Evolutionary conservation across 2,113 vertebrate species (phyloP), one percentile per base, ranked within the genome.

Genomic region (Poecilia latipinna): DNA sequence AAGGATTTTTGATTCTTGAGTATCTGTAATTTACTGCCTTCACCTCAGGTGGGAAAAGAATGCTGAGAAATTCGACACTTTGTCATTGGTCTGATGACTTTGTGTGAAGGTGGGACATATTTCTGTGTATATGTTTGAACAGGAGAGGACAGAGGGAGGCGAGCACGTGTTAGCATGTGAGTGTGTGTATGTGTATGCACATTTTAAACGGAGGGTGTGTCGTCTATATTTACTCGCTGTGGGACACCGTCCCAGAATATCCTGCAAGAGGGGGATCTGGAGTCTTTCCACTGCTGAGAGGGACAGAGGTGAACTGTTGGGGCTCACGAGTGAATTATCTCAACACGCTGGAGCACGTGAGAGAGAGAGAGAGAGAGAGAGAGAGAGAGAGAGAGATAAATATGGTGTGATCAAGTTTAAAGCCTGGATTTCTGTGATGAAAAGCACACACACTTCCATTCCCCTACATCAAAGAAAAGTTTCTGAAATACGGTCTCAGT

Each of bases 211-310:
- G 42, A 83, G 79, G 80, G 80, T 86, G 82, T 86, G 88, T 74
- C 77, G 51, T 82, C 88, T 90, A 89, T 77, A 91, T 88, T 91
- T 92, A 83, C 82, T 64, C 75, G 73, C 82, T 74, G 70, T 77
- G 62, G 84, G 77, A 83, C 73, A 73, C 57, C 72, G 78, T 86
- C 83, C 80, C 77, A 90, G 77, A 91, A 86, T 91, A 91, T 80
- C 73, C 65, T 12, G 17, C 83, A 70, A 84, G 77, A 70, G 54
- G 3, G 72, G 77, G 70, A 82, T 83, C 77, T 12, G 11, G 69
- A 87, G 73, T 72, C 67, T 89, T 86, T 90, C 80, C 77, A 80
- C 35, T 63, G 60, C 67, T 75, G 83, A 90, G 74, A 85, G 83
- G 54, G 65, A 79, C 69, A 68, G 77, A 65, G 68, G 80, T 67